A percentile compares a stretch with the other conserved stretches of the same genome.
phyloP scores from a whole-genome alignment of 1,140 invertebrate genomes.

The Tetranychus urticae region DNA sequence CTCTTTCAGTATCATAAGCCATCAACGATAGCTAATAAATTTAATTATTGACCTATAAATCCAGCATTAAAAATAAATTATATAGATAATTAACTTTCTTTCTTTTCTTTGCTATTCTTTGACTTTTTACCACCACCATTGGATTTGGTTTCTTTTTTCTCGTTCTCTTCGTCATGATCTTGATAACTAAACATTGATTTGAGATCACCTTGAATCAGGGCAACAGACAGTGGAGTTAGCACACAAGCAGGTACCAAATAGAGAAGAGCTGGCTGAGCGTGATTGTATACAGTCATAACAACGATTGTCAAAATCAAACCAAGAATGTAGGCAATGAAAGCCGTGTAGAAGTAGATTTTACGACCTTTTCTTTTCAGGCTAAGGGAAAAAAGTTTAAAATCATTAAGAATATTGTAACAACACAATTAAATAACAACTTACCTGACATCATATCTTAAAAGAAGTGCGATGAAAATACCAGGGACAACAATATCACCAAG shows the following conservation, averaged over 20 bases:
- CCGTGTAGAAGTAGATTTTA: conserved; percentile 68
- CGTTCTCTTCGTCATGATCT: conserved; percentile 6
- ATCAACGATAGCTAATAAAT: no score
- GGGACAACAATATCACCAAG: conserved; percentile 97
- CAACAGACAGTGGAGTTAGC: conserved; percentile 57
- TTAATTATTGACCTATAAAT: no score
- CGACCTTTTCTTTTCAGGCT: conserved; percentile 64
- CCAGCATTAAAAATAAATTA: no score
- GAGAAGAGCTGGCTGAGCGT: conserved; percentile 88
- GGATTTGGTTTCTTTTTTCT: neutral
- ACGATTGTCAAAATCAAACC: conserved; percentile 80
- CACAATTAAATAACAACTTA: conserved; percentile 15
- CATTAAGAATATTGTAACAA: conserved; percentile 2
- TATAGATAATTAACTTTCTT: no score
- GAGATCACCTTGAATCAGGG: conserved; percentile 69
- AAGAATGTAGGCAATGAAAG: conserved; percentile 75
- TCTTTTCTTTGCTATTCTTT: no score
- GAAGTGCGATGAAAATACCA: conserved; percentile 91
- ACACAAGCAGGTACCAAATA: conserved; percentile 93
- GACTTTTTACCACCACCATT: no score
- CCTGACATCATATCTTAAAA: conserved; percentile 78
- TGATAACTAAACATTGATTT: conserved; percentile 45
- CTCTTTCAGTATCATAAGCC: no score
- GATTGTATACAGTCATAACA: conserved; percentile 95
- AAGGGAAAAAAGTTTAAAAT: conserved; percentile 16